Evolutionary conservation across 92 coral and sea anemone genomes (phyloP).

Genomic region (Siderastrea siderea): DNA sequence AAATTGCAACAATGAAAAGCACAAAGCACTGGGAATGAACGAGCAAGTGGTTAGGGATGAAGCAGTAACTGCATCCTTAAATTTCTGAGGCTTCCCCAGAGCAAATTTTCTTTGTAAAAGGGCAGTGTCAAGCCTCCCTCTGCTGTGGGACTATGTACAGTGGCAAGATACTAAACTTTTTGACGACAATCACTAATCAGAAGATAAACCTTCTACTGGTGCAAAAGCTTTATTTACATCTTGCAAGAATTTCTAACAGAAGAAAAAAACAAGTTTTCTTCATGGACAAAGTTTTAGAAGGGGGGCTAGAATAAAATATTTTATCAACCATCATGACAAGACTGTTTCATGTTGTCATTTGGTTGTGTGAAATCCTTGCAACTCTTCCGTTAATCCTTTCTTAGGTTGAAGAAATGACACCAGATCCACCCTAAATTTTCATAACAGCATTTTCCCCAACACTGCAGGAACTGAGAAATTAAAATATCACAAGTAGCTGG

Average conservation of each 20-base stretch:
- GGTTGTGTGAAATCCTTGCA: neutral
- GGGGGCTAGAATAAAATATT: neutral
- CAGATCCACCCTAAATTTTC: neutral
- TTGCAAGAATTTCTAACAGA: neutral
- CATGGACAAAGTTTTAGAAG: neutral
- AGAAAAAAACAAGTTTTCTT: neutral
- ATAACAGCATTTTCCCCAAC: neutral
- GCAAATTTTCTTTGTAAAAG: too few relatives aligned
- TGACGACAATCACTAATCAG: neutral
- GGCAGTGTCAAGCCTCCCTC: too few relatives aligned
- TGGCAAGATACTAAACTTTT: too few relatives aligned
- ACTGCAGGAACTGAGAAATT: neutral
- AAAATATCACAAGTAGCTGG: neutral
- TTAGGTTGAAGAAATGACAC: neutral
- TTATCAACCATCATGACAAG: neutral
- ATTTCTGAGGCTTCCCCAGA: too few relatives aligned
- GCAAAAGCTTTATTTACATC: slow-evolving; percentile 36
- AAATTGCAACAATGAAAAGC: too few relatives aligned
- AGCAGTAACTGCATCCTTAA: too few relatives aligned
- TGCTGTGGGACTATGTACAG: too few relatives aligned
- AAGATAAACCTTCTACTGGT: neutral
- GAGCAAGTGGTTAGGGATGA: too few relatives aligned
- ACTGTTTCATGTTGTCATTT: neutral
- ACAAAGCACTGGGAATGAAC: too few relatives aligned
- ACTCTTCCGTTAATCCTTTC: neutral